Evolutionary conservation across 2,888 invertebrate species (phyloP), one percentile per base, ranked within the genome.

Genomic region (Drosophila maculinotata): DNA sequence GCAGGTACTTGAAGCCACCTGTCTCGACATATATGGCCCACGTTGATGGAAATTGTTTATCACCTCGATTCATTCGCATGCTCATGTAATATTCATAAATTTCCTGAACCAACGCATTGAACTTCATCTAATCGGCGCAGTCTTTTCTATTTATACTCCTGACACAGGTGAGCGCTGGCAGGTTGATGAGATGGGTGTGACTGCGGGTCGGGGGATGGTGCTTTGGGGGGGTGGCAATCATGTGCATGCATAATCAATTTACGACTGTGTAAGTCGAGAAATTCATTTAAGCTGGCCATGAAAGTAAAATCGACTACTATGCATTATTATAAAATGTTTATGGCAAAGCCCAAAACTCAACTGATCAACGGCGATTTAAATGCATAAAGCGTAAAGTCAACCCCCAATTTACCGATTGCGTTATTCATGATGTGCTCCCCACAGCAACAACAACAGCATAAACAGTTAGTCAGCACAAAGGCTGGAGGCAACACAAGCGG

Each of bases 81-180:
- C 77, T 81, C 84, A 84, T 81, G 81, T 65, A 70, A 81, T 79
- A 81, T 82, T 81, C 84, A 81, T 82, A 81, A 76, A 71, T 66
- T 44, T 53, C 26, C 9, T 28, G 38, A 30, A 44, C 36, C 54
- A 36, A 70, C 67, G 57, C 73, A 69, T 33, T 68, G 56, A 69
- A 65, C 62, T 65, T 66, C 53, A 66, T 64, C 63, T 77, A 77
- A 77, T 70, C 60, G 76, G 38, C 60, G 52, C 17, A 60, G 45
- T 42, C 47, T 47, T 53, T 65, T 56, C 75, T 75, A 75, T 75
- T 75, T 75, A 67, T 75, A 75, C 75, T 63, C 54, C 53, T 69
- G 12, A 12, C 6, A 58, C 6, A 44, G 52, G 58, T 42, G 42
- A 35, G 31, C 15, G 49, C 26, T n/a, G 14, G 25, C 20, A 1